phyloP scores from a whole-genome alignment of 2,797 vertebrate genomes.

The Hippoglossus hippoglossus region DNA sequence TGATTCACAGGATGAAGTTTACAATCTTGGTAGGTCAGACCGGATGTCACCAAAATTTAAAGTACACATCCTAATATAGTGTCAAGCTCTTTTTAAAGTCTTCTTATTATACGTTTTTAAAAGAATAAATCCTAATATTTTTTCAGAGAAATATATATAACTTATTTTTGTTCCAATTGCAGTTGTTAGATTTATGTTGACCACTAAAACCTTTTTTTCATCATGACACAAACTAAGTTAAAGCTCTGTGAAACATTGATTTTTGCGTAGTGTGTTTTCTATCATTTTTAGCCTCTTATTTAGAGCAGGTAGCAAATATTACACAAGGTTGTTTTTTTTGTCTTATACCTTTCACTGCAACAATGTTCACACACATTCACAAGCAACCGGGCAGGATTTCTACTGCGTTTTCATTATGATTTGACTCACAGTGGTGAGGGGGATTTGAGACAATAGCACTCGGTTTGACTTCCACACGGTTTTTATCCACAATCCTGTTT shows the following conservation, averaged over 20 bases:
- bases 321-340: background rate
- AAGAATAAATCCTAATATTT: conserved; percentile 19
- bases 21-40: conserved; percentile 46
- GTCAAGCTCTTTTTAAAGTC: conserved; percentile 24
- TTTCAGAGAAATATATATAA: conserved; percentile 13
- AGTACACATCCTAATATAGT: conserved; percentile 3
- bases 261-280: conserved; percentile 4
- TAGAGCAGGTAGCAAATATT: conserved; percentile 15
- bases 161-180: conserved; percentile 48
- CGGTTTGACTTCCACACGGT: conserved; percentile 16
- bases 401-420: conserved; percentile 22
- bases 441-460: conserved; percentile 23
- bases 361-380: conserved; percentile 14
- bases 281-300: conserved; percentile 5
- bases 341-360: conserved; percentile 7
- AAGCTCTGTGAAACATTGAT: background rate
- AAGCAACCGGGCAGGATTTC: conserved; percentile 22
- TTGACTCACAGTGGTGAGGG: conserved; percentile 4
- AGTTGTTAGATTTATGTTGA: conserved; percentile 32
- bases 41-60: background rate
- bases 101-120: conserved; percentile 29
- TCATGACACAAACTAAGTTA: background rate
- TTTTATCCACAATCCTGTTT: conserved; percentile 11
- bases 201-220: conserved; percentile 28
- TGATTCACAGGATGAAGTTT: conserved; percentile 31